Conservation (phyloP, 2,113 vertebrate species). For the Psilopsiagon aurifrons region DNA sequence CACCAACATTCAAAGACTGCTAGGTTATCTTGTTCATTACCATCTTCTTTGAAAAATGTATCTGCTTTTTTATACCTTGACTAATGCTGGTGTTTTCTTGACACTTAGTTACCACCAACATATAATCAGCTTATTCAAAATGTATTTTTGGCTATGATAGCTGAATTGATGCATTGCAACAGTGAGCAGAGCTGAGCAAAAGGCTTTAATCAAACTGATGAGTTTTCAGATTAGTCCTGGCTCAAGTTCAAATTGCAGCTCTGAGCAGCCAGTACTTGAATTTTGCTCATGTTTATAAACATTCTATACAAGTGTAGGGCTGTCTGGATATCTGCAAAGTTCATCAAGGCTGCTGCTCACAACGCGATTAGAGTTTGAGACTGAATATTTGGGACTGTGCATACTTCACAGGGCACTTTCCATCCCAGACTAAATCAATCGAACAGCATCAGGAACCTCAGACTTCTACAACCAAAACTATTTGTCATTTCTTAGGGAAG, state of each 20-base stretch:
- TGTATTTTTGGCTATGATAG: background rate
- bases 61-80: slow-evolving; percentile 19
- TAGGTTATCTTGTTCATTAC: background rate
- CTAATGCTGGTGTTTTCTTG: slow-evolving; percentile 18
- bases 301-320: background rate
- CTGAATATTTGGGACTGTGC: background rate
- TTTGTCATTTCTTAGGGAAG: background rate
- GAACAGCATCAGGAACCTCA: background rate
- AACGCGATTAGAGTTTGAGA: background rate
- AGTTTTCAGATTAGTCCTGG: slow-evolving; percentile 33
- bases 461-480: background rate
- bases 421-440: background rate
- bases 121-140: slow-evolving; percentile 52
- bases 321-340: background rate
- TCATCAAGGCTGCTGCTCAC: background rate
- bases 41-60: background rate
- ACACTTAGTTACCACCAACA: slow-evolving; percentile 15
- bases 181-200: background rate
- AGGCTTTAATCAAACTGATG: slow-evolving; percentile 46
- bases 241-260: slow-evolving; percentile 24
- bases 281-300: slow-evolving; percentile 44
- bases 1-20: background rate
- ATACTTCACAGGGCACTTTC: background rate
- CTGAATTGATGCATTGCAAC: slow-evolving; percentile 9
- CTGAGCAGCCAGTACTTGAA: slow-evolving; percentile 14